Conservation (phyloP, 2,113 vertebrate genomes). For the Felis catus region DNA sequence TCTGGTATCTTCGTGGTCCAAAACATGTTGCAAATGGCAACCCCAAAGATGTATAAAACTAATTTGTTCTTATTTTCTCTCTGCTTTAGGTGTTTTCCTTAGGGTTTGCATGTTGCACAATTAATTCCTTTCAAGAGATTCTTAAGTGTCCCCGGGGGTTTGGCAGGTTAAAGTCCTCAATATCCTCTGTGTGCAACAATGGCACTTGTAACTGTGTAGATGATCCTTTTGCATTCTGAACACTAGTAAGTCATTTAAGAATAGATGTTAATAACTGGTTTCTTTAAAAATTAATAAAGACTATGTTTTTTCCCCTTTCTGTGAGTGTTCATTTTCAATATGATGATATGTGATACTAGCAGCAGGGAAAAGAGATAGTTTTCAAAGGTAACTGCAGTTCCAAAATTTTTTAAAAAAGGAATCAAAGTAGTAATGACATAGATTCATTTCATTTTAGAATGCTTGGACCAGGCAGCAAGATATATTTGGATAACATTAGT, state of each 20-base stretch:
- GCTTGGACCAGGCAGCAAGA: constrained; percentile 5
- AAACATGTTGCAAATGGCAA: constrained; percentile 36
- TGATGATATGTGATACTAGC: constrained; percentile 48
- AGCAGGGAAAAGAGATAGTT: constrained; percentile 65
- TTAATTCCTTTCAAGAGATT: constrained; percentile 47
- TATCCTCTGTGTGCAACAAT: neutral
- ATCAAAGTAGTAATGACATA: constrained; percentile 12
- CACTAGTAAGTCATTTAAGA: constrained; percentile 50
- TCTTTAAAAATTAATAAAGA: constrained; percentile 72
- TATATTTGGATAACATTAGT: constrained; percentile 39
- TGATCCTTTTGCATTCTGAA: constrained; percentile 43
- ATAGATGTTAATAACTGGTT: constrained; percentile 61
- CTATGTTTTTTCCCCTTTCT: constrained; percentile 48
- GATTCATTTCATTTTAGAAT: constrained; percentile 54
- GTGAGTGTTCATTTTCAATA: constrained; percentile 45
- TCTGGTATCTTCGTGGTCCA: neutral
- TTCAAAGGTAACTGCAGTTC: constrained; percentile 48
- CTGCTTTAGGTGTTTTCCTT: neutral
- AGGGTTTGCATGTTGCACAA: neutral
- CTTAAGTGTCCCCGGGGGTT: neutral
- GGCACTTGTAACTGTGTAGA: constrained; percentile 33
- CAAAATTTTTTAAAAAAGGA: neutral
- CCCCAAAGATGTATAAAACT: neutral
- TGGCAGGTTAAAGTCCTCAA: constrained; percentile 37
- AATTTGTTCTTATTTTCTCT: constrained; percentile 32